Conservation (phyloP, 2,113 vertebrate genomes). For the Camelus bactrianus region DNA sequence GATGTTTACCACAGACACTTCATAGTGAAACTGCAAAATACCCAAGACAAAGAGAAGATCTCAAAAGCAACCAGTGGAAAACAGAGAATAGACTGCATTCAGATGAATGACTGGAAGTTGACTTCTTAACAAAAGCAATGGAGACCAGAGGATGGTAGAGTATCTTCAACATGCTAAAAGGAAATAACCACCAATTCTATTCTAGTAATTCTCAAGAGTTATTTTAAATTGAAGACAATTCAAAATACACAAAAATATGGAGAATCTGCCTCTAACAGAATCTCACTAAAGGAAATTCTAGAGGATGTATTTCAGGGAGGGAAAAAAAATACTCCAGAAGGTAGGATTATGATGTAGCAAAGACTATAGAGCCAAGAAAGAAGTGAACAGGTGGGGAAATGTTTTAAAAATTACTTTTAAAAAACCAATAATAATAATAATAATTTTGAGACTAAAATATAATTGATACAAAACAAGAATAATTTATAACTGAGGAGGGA, state of each 20-base stretch:
- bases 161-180: background rate
- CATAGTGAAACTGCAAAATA: background rate
- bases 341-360: background rate
- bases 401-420: background rate
- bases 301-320: background rate
- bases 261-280: background rate
- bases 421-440: background rate
- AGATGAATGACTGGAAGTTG: background rate
- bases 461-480: background rate
- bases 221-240: background rate
- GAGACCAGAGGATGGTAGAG: background rate
- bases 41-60: background rate
- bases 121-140: background rate
- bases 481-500: background rate
- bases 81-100: background rate
- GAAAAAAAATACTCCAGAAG: background rate
- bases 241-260: background rate
- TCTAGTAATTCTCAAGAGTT: background rate
- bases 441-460: background rate
- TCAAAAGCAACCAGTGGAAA: background rate
- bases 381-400: background rate
- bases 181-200: background rate
- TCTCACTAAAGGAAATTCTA: constrained; percentile 26
- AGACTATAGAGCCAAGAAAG: background rate
- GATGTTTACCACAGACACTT: background rate